Conservation (phyloP, 2,888 invertebrate genomes). For the Hyppa rectilinea region DNA sequence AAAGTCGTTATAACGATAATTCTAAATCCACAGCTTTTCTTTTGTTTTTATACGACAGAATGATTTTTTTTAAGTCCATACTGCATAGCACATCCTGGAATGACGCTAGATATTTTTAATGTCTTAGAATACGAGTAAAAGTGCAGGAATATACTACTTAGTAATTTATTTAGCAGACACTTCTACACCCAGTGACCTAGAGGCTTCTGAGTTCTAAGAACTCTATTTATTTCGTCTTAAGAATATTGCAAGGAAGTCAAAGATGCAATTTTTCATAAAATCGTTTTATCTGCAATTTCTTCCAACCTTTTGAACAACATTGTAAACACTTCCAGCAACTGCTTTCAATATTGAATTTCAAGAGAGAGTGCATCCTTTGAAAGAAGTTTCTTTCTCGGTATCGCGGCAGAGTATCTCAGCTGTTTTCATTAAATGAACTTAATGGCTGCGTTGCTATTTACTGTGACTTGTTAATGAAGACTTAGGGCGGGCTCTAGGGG, state of each 20-base stretch:
- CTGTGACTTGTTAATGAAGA: constrained; percentile 27
- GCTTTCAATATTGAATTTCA: constrained; percentile 42
- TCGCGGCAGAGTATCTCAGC: neutral
- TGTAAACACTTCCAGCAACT: constrained; percentile 19
- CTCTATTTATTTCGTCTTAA: neutral
- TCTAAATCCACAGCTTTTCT: neutral
- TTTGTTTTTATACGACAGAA: neutral
- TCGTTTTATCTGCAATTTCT: constrained; percentile 9
- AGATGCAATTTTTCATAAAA: constrained; percentile 6
- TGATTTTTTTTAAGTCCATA: no score
- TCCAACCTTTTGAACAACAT: constrained; percentile 23
- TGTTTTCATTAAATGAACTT: constrained; percentile 28
- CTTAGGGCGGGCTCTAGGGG: neutral
- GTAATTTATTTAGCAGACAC: neutral
- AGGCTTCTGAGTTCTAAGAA: neutral
- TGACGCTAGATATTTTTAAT: neutral
- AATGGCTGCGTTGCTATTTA: constrained; percentile 11
- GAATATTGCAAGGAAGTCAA: neutral
- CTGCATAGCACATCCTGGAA: neutral
- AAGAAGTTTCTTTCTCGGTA: neutral
- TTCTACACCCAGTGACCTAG: neutral
- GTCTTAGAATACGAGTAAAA: neutral
- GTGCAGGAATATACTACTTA: neutral
- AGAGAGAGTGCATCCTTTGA: constrained; percentile 26
- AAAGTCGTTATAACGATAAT: constrained; percentile 1